phyloP scores from a whole-genome alignment of 2,888 invertebrate species.

The Habrosyne pyritoides region DNA sequence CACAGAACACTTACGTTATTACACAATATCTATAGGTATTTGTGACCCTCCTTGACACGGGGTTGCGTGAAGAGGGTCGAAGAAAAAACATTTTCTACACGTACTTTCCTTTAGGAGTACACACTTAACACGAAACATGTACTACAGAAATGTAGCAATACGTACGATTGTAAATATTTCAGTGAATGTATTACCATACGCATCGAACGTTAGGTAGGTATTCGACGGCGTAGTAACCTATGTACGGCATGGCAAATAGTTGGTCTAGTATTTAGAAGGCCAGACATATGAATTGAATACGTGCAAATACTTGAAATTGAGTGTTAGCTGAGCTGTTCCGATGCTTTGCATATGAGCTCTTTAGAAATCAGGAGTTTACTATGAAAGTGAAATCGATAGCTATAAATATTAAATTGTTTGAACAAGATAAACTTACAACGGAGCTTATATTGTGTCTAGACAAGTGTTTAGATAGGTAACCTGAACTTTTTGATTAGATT shows the following conservation, averaged over 20 bases:
- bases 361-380: neutral
- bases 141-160: neutral
- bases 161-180: slow-evolving; percentile 2
- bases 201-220: neutral
- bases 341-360: neutral
- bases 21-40: neutral
- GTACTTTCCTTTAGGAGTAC: neutral
- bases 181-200: neutral
- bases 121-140: neutral
- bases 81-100: neutral
- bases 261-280: neutral
- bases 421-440: no score
- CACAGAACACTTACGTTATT: neutral
- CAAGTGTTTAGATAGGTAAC: neutral
- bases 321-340: neutral
- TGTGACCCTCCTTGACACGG: slow-evolving; percentile 3
- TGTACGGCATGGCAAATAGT: neutral
- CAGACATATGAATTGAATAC: neutral
- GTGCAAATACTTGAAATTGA: neutral
- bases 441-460: no score
- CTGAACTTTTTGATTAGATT: slow-evolving; percentile 84
- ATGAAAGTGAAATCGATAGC: no score
- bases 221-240: neutral
- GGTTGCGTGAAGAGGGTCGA: slow-evolving; percentile 1
- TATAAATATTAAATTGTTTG: no score